Base-by-base conservation (phyloP, 2,888 invertebrate species). In the Temnothorax unifasciatus region DNA sequence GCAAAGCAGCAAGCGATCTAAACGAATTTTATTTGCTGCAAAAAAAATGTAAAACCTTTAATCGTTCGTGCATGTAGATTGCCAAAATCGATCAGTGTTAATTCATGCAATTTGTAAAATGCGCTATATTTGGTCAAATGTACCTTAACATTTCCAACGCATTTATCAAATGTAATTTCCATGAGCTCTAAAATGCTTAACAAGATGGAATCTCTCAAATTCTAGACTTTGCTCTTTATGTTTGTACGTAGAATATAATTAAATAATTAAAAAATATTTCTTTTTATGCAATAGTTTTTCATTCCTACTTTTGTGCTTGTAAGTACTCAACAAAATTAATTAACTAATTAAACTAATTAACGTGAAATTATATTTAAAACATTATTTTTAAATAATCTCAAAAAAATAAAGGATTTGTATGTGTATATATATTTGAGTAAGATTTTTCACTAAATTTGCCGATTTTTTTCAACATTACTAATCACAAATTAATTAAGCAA, bases 11-110 rank as follows among this genome's bases (percentile, higher is more conserved):
- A 44, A 57, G 57, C 57, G 79, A 69, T 69, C 47, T 69, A 47
- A 47, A 64, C 38, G 59, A 71, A 71, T 71, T 71, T 81, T 15
- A 71, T 81, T 77, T 66, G 41, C 57, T 38, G 25, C 2, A 25
- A 29, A 64, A 66, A 64, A 59, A 29, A 54, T 66, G 41, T 52
- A 18, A 64, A 64, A 64, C 47, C 41, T 59, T 81, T 71, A 59
- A 47, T 69, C 59, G 66, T 76, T 77, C 13, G n/a, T 9, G 18
- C 59, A 54, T 47, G 44, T 41, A 44, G 25, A 38, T 8, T 50
- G 34, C 9, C 25, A 25, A 52, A 76, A 76, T 63, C 47, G 21
- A 76, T 66, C 52, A 52, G 6, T 25, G 25, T 52, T 29, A 41
- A n/a, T n/a, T 66, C n/a, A 54, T 66, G 68, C 29, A 54, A 77